Evolutionary conservation across 2,113 vertebrate genomes (phyloP).

Genomic region (Psilopogon haemacephalus): DNA sequence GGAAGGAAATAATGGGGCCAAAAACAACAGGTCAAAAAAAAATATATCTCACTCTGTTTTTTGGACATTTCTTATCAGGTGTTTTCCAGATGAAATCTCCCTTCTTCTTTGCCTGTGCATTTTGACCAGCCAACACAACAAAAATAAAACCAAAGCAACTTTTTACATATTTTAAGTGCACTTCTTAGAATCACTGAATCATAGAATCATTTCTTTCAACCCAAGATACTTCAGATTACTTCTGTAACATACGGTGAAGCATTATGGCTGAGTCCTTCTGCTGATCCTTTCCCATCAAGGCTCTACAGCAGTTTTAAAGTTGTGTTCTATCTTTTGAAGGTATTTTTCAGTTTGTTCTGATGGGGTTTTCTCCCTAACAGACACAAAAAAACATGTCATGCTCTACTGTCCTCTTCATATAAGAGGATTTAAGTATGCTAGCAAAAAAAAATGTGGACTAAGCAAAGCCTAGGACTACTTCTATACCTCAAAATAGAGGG

Average conservation of each 20-base stretch:
- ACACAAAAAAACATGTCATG: neutral
- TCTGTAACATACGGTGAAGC: accelerated
- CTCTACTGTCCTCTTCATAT: neutral
- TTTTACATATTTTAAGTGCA: neutral
- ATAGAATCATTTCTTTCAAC: neutral
- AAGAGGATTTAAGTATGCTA: neutral
- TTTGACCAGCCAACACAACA: neutral
- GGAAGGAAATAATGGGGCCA: neutral
- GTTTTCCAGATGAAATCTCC: neutral
- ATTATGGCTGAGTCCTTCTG: neutral
- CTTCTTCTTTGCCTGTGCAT: neutral
- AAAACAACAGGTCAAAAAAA: no score
- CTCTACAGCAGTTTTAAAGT: neutral
- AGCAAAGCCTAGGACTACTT: neutral
- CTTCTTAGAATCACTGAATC: neutral
- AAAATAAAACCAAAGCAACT: neutral
- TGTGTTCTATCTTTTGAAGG: neutral
- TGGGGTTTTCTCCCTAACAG: neutral
- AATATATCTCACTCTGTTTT: neutral
- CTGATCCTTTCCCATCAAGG: neutral
- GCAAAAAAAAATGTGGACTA: neutral
- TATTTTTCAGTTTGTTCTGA: neutral
- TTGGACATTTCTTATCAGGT: neutral
- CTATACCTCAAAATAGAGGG: neutral
- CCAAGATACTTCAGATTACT: neutral